These are phyloP conservation scores for Enteromius unitaeniatus DNA, from an alignment of 2,797 vertebrate species.

Conservation along the genomic window DNA sequence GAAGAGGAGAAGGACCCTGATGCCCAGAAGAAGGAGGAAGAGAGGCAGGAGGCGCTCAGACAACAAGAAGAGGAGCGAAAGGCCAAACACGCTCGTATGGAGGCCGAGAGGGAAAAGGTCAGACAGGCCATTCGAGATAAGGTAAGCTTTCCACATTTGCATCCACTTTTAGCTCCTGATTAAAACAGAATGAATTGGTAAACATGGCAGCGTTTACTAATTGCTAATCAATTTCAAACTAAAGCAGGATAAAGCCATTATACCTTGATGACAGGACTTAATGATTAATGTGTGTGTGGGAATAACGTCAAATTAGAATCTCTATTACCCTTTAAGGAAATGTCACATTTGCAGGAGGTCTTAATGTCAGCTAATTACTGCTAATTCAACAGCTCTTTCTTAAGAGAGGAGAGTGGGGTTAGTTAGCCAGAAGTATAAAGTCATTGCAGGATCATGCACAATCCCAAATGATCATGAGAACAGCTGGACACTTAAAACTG, in stretches of 20 bases:
- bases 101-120: conserved; percentile 96
- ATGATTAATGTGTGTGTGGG: conserved; percentile 5
- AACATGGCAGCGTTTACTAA: neutral
- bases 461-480: neutral
- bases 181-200: neutral
- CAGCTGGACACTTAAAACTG: neutral
- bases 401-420: neutral
- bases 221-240: conserved; percentile 20
- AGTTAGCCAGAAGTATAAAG: neutral
- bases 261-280: neutral
- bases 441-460: conserved; percentile 3
- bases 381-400: conserved; percentile 19
- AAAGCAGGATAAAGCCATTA: conserved; percentile 26
- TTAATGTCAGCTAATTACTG: conserved; percentile 31
- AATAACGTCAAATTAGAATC: neutral
- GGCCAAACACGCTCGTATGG: conserved; percentile 95
- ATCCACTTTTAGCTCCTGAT: neutral
- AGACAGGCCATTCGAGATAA: conserved; percentile 98
- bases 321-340: conserved; percentile 38
- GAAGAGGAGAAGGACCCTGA: conserved; percentile 99
- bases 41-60: conserved; percentile 93
- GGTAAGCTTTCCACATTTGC: conserved; percentile 73
- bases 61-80: conserved; percentile 98
- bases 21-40: conserved; percentile 96
- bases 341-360: conserved; percentile 41